Conservation (phyloP, 2,797 vertebrate species). For the Fundulus diaphanus region DNA sequence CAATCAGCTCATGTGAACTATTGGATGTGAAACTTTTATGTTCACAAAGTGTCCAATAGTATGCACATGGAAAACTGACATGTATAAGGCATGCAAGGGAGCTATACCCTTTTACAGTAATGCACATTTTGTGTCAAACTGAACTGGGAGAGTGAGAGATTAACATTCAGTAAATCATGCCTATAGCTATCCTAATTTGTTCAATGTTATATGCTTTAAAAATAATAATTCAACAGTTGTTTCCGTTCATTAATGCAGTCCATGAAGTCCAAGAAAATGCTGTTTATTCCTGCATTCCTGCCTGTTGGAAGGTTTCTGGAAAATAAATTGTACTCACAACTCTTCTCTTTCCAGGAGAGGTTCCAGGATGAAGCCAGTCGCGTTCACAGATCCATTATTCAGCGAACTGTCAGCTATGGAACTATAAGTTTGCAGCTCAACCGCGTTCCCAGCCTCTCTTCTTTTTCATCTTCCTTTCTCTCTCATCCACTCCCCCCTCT, state of each 20-base stretch:
- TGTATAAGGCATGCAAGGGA: background rate
- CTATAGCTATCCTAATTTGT: background rate
- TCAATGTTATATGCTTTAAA: background rate
- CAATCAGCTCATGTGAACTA: slow-evolving; percentile 8
- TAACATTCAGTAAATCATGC: background rate
- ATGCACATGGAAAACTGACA: background rate
- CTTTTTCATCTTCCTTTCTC: slow-evolving; percentile 8
- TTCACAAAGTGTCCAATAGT: background rate
- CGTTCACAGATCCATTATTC: slow-evolving; percentile 24
- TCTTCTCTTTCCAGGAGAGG: background rate
- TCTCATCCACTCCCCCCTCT: slow-evolving; percentile 9
- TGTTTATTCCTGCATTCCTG: background rate
- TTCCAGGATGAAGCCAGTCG: slow-evolving; percentile 16
- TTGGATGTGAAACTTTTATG: background rate
- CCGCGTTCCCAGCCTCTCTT: background rate
- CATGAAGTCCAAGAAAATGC: background rate
- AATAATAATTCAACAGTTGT: background rate
- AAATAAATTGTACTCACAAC: slow-evolving; percentile 51
- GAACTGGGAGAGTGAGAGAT: background rate
- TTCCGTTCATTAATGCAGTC: background rate
- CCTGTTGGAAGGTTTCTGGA: background rate
- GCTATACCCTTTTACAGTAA: background rate
- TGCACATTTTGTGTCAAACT: background rate
- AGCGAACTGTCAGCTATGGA: slow-evolving; percentile 23
- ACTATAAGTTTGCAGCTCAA: slow-evolving; percentile 20